These are phyloP conservation scores for Falco punctatus DNA, from an alignment of 2,113 vertebrate genomes.

Conservation along the genomic window DNA sequence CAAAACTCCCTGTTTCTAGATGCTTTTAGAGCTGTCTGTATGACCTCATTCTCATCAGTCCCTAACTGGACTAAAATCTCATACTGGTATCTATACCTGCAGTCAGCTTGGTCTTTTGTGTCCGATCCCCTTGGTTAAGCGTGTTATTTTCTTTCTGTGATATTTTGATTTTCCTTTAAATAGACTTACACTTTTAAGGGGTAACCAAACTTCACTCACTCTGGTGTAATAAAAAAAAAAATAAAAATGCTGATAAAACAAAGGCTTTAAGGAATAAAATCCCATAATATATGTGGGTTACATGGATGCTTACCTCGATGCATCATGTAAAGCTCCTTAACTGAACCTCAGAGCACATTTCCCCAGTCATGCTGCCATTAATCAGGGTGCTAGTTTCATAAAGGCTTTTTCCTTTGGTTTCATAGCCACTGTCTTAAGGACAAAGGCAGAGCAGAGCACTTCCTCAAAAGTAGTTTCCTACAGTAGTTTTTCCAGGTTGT, in stretches of 20 bases:
- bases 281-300: rapidly evolving
- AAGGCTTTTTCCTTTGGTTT: neutral
- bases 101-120: neutral
- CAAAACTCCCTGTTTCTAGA: neutral
- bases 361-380: neutral
- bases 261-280: neutral
- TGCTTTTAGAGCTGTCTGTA: neutral
- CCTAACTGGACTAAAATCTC: neutral
- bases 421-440: neutral
- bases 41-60: neutral
- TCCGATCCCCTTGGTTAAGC: neutral
- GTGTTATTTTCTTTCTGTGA: neutral
- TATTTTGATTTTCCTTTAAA: neutral
- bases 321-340: neutral
- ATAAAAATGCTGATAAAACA: neutral
- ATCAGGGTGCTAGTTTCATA: neutral
- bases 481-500: neutral
- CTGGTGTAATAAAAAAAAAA: neutral
- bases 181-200: neutral
- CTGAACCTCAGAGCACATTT: neutral
- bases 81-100: neutral
- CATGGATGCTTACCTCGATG: neutral
- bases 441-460: neutral
- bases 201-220: neutral
- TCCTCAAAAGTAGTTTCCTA: neutral